phyloP scores from a whole-genome alignment of 2,888 invertebrate species.

The Calliphora vomitoria region DNA sequence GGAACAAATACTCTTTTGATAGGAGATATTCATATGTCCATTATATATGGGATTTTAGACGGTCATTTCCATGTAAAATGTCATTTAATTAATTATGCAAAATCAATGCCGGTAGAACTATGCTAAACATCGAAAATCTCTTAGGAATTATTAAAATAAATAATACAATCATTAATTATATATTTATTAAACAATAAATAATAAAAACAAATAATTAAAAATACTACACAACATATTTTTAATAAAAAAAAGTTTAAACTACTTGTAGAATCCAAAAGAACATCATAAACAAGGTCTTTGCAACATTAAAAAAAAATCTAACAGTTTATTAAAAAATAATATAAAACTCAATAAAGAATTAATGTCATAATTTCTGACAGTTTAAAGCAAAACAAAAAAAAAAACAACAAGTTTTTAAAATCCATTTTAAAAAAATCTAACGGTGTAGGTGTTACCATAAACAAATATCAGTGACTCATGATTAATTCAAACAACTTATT shows the following conservation, averaged over 20 bases:
- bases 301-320: not conserved
- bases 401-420: not conserved
- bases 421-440: not conserved
- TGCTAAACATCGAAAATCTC: not conserved
- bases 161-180: not conserved
- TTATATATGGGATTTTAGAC: too few relatives aligned
- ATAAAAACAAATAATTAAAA: not conserved
- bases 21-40: too few relatives aligned
- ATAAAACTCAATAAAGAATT: slow-evolving; percentile 3
- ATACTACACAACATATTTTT: not conserved
- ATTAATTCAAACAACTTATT: slow-evolving; percentile 14
- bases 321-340: not conserved
- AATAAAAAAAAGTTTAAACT: not conserved
- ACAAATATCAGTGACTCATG: not conserved
- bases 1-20: too few relatives aligned
- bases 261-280: not conserved
- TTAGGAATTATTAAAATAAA: not conserved
- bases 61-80: too few relatives aligned
- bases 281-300: slow-evolving; percentile 28
- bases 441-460: slow-evolving; percentile 11
- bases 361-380: slow-evolving; percentile 33
- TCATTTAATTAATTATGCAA: too few relatives aligned
- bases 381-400: not conserved
- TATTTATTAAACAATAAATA: not conserved
- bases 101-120: not conserved